A percentile compares a stretch with the other conserved stretches of the same genome.
Evolutionary conservation across 2,888 invertebrate genomes (phyloP).

Genomic region (Orthosia gothica): DNA sequence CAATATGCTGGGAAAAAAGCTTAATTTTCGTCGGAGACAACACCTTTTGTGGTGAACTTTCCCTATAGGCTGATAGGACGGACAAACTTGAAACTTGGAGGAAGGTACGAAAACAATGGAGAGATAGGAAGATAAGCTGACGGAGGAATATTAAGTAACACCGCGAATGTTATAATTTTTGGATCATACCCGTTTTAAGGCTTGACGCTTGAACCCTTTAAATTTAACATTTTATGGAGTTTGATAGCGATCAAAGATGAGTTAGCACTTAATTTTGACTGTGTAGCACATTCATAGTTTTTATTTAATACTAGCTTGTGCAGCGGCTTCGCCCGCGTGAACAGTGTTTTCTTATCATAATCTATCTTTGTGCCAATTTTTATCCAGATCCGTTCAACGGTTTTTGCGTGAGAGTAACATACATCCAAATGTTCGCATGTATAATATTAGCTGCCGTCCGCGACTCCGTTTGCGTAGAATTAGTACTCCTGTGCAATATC

Average conservation of each 20-base stretch:
- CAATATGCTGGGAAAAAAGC: conserved; percentile 63
- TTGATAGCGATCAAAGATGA: conserved; percentile 22
- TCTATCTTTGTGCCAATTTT: no score
- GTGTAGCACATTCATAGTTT: no score
- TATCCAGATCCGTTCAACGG: no score
- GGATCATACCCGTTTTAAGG: conserved; percentile 41
- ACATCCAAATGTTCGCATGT: no score
- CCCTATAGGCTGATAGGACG: conserved; percentile 40
- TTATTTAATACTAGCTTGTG: no score
- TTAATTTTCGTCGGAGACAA: conserved; percentile 61
- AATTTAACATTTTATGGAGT: conserved; percentile 17
- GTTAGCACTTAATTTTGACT: conserved; percentile 30
- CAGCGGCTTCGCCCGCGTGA: no score
- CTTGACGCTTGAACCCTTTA: neutral
- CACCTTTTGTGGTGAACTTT: conserved; percentile 65
- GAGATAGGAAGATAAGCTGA: conserved; percentile 61
- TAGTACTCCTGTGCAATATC: no score
- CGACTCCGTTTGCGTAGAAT: no score
- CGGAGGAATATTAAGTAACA: conserved; percentile 45
- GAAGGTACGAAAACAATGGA: conserved; percentile 58
- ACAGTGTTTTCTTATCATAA: no score
- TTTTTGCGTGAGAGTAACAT: no score
- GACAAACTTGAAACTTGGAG: conserved; percentile 38
- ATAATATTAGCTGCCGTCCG: no score
- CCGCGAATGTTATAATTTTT: conserved; percentile 55